Evolutionary conservation across 2,113 vertebrate genomes (phyloP), one percentile per base, ranked within the genome.

Genomic region (Erythrocebus patas): DNA sequence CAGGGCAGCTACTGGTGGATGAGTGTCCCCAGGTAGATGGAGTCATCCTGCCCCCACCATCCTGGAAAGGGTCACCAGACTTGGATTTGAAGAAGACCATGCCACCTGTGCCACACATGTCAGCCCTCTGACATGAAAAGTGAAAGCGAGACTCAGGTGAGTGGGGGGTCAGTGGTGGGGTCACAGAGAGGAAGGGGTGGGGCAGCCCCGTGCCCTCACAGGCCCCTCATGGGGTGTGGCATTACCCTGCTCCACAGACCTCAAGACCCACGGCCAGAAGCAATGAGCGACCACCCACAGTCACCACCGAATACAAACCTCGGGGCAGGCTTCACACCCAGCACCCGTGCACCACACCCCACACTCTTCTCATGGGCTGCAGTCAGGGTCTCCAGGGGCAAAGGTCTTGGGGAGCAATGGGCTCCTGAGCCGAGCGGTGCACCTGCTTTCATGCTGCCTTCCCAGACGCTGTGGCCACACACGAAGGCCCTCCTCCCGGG

Each of bases 381-480:
- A 16, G 25, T 27, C 14, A 38, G 13, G 78, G 22, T 13, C 43
- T 32, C 55, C 32, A n/a, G 14, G 35, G 23, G 4, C 16, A 32
- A 45, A 0, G 7, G 8, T 55, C 13, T 45, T 35, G 61, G 76
- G 59, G 25, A 27, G 1, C 4, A 2, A 32, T 0, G 6, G 43
- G 43, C 35, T 50, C 75, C 35, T 1, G 9, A 35, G 75, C 17
- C 6, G 8, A 18, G 17, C 17, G 3, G 18, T 14, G 45, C 35
- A 13, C 16, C 45, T 20, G 18, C 30, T 20, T 2, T 27, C 75
- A 30, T 0, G 3, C 13, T 3, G 14, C 40, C 78, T 35, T 55
- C 8, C 7, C 2, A n/a, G 79, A 22, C 4, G 4, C 52, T 4
- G 4, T 2, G 10, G 17, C 40, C 2, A 0, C 0, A 1, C 0